phyloP scores from a whole-genome alignment of 2,888 invertebrate species.

The Nomada lathburiana region DNA sequence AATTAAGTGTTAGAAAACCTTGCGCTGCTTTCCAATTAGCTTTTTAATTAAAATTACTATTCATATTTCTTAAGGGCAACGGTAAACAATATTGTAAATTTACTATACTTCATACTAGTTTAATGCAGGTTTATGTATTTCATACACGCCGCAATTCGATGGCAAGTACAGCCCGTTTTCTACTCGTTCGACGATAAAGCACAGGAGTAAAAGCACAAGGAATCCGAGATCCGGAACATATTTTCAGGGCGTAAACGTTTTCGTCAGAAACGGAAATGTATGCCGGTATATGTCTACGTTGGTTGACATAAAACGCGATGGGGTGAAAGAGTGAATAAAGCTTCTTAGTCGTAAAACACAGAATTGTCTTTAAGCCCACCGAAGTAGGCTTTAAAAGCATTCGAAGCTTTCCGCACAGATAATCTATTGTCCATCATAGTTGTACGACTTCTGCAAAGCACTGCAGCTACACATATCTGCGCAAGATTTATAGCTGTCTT shows the following conservation, averaged over 20 bases:
- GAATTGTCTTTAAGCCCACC: constrained; percentile 56
- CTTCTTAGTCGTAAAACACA: constrained; percentile 62
- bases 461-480: not conserved
- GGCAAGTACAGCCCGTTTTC: not conserved
- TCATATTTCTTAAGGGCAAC: not conserved
- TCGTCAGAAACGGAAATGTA: constrained; percentile 22
- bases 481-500: not conserved
- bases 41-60: not conserved
- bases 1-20: not conserved
- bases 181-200: not conserved
- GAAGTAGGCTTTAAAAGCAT: constrained; percentile 46
- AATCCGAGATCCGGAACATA: constrained; percentile 24
- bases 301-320: constrained; percentile 50
- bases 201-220: constrained; percentile 14
- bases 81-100: too few relatives aligned
- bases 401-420: constrained; percentile 19
- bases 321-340: constrained; percentile 51
- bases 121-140: too few relatives aligned
- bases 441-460: constrained; percentile 10
- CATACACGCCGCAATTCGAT: not conserved
- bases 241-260: constrained; percentile 45
- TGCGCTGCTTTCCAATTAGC: not conserved
- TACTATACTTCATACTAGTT: too few relatives aligned
- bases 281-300: constrained; percentile 20
- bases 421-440: constrained; percentile 22